phyloP scores from a whole-genome alignment of 2,113 vertebrate species.

The Toxotes jaculatrix region DNA sequence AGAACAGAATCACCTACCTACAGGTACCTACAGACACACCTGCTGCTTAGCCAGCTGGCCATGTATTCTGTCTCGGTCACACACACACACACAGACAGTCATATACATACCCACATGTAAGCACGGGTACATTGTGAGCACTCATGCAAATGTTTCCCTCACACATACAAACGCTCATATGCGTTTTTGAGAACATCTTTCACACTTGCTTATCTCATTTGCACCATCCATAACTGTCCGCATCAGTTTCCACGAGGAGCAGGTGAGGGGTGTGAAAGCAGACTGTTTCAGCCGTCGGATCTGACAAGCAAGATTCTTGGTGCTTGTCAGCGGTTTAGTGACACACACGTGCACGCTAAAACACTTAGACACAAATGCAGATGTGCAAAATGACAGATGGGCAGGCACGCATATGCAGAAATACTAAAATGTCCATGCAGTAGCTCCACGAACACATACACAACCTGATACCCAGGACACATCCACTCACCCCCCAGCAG shows the following conservation, averaged over 20 bases:
- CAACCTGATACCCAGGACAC: conserved; percentile 18
- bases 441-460: conserved; percentile 7
- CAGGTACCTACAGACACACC: conserved; percentile 86
- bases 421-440: conserved; percentile 2
- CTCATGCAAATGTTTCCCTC: conserved; percentile 20
- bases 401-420: conserved; percentile 21
- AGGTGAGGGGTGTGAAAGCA: conserved; percentile 66
- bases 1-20: conserved; percentile 97
- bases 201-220: conserved; percentile 64
- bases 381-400: conserved; percentile 30
- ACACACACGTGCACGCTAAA: conserved; percentile 25
- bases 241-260: conserved; percentile 49
- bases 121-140: conserved; percentile 2
- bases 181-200: conserved; percentile 44
- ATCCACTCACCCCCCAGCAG: conserved; percentile 16
- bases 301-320: conserved; percentile 59
- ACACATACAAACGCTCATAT: conserved; percentile 23
- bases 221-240: conserved; percentile 67
- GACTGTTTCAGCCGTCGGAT: conserved; percentile 49
- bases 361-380: conserved; percentile 1
- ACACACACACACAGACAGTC: conserved; percentile 5
- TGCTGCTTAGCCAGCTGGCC: conserved; percentile 51
- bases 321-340: conserved; percentile 64
- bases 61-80: background rate
- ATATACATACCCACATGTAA: background rate